Conservation (phyloP, 2,113 vertebrate genomes). For the Odocoileus virginianus region DNA sequence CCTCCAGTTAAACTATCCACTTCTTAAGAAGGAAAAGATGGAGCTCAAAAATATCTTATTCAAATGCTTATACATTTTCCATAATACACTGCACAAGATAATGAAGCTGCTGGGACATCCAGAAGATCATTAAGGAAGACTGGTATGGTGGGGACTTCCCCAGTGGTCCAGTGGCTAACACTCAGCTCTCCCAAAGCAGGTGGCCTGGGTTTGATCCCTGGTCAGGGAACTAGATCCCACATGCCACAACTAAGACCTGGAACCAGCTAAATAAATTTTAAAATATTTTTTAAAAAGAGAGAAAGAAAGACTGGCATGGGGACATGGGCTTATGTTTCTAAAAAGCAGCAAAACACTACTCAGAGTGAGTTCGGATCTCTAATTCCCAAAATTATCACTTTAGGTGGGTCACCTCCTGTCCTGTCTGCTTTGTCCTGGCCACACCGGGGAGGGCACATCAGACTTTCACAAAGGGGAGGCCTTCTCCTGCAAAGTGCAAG, state of each 20-base stretch:
- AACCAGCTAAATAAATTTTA: not conserved
- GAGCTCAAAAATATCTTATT: not conserved
- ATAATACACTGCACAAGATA: not conserved
- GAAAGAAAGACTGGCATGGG: not conserved
- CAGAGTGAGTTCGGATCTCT: not conserved
- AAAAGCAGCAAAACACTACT: not conserved
- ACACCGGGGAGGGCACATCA: not conserved
- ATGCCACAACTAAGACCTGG: not conserved
- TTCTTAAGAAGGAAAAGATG: not conserved
- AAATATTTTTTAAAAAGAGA: not conserved
- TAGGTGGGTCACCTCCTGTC: rapidly evolving
- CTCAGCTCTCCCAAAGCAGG: not conserved
- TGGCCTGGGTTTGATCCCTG: not conserved
- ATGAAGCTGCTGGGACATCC: too few species aligned
- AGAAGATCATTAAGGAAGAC: not conserved
- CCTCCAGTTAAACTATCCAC: not conserved
- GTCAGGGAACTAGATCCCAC: not conserved
- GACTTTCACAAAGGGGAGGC: not conserved
- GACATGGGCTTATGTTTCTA: not conserved
- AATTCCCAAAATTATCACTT: not conserved
- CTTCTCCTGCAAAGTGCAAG: not conserved
- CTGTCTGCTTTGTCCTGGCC: not conserved
- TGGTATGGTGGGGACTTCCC: not conserved
- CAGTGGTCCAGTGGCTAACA: not conserved
- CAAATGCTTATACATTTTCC: not conserved